These are phyloP conservation scores for Myodes glareolus DNA, from an alignment of 2,113 vertebrate genomes.

Conservation along the genomic window DNA sequence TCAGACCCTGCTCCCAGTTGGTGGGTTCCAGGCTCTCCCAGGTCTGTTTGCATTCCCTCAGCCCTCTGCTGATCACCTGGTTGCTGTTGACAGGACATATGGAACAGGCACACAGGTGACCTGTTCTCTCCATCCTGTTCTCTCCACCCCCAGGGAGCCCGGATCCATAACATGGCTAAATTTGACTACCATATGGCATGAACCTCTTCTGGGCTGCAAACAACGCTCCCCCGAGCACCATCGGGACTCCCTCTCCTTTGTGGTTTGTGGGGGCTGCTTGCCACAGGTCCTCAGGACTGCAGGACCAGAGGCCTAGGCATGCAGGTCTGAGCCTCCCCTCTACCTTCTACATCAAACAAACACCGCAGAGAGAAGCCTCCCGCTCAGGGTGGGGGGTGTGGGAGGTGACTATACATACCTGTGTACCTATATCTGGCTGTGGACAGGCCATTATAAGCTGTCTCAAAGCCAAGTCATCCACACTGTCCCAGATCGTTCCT, in stretches of 20 bases:
- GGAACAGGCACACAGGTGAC: not conserved
- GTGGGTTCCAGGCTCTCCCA: constrained; percentile 57
- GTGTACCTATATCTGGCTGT: not conserved
- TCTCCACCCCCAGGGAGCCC: not conserved
- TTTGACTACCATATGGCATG: not conserved
- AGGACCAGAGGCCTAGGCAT: not conserved
- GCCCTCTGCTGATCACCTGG: not conserved
- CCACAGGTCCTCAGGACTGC: too few species aligned
- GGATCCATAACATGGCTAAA: not conserved
- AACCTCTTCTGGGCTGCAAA: not conserved
- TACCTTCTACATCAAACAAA: not conserved
- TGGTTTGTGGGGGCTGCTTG: not conserved
- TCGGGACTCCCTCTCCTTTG: too few species aligned
- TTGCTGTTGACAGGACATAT: not conserved
- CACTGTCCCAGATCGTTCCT: not conserved
- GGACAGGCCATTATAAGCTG: not conserved
- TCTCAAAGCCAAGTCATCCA: not conserved
- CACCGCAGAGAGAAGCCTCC: not conserved
- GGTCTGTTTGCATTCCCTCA: not conserved
- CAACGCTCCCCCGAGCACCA: too few species aligned
- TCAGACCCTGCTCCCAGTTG: constrained; percentile 60
- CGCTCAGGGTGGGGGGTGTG: not conserved
- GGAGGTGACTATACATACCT: fast-evolving
- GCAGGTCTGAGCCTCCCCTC: fast-evolving
- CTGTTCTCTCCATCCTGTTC: not conserved